Base-by-base conservation (phyloP, 2,113 vertebrate species). In the Egretta garzetta region DNA sequence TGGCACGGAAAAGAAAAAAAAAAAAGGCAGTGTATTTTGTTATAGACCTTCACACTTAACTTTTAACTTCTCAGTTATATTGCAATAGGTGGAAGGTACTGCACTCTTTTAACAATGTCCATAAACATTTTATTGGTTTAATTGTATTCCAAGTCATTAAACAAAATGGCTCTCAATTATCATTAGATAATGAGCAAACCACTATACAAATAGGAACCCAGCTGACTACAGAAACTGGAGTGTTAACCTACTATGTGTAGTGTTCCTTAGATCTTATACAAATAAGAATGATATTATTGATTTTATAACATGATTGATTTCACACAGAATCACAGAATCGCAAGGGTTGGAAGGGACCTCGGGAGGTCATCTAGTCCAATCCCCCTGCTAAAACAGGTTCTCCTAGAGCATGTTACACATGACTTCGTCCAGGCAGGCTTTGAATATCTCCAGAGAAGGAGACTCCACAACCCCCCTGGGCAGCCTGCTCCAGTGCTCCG, bases 61-160 rank as follows among this genome's bases (percentile, higher is more conserved):
- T 88, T 91, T 74, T 83, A 86, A 52, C 43, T 49, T 56, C 4
- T 43, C 30, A 30, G 35, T 92, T 88, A 43, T 39, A 73, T 80
- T 88, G 71, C 50, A 86, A 19, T 7, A 77, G 19, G 26, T 58
- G 64, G 21, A 64, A 89, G n/a, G 24, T 73, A 52, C 21, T 75
- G 77, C 52, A 50, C 8, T 74, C 17, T 80, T 90, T 86, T 75
- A 82, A 89, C 47, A 93, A 76, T n/a, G 9, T 23, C 59, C 41
- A 90, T 89, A 93, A 93, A 91, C n/a, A 73, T 82, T 94, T 82
- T 77, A 95, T 91, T 79, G 71, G 92, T 92, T 94, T 88, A 82
- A 80, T 88, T 95, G 30, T 67, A 93, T 96, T 95, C 76, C 18
- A 94, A 93, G 63, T 49, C 86, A 92, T 94, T 86, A 90, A 96